Base-by-base conservation (phyloP, 1,140 invertebrate genomes). In the Heterodera schachtii region DNA sequence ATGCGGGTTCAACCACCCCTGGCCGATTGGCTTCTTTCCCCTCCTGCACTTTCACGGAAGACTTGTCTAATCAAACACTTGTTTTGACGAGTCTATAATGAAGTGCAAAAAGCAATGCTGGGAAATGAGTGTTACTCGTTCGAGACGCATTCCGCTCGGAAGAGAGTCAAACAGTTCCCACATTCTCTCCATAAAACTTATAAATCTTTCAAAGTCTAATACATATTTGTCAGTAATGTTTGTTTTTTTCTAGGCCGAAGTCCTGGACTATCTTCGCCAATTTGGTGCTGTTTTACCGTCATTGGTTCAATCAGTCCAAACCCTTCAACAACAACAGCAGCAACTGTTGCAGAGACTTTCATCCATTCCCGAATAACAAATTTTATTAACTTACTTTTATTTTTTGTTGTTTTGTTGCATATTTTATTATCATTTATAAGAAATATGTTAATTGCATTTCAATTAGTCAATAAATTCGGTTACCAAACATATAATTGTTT, bases 251-350 rank as follows among this genome's bases (percentile, higher is more conserved):
- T 49, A 81, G 80, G 31, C 31, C 67, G 75, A 81, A 70, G 75
- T 81, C 3, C 75, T 81, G 3, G 80, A 81, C 13, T 81, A 74
- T 79, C 47, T 81, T 31, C 73, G 73, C 16, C 80, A 81, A 77
- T 75, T 81, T 52, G 77, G 49, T 57, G 60, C 75, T 64, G 57
- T 64, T 46, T 52, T 80, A 52, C 79, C 79, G 9, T 21, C 66
- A 44, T 44, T 80, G 73, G 60, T 52, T 21, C 73, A 75, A 6
- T 80, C 70, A 49, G 13, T 80, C 43, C 79, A 80, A 41, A 43
- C 69, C 7, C 69, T 71, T 41, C 69, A 71, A 46, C 69, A 71
- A 41, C 69, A 71, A 19, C 57, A 64, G 3, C 57, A 64, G 19
- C 57, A 64, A 64, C 57, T 64, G 13, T 64, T 64, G 5, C 57